Conservation (phyloP, 2,888 invertebrate species). For the Phyllotreta striolata region DNA sequence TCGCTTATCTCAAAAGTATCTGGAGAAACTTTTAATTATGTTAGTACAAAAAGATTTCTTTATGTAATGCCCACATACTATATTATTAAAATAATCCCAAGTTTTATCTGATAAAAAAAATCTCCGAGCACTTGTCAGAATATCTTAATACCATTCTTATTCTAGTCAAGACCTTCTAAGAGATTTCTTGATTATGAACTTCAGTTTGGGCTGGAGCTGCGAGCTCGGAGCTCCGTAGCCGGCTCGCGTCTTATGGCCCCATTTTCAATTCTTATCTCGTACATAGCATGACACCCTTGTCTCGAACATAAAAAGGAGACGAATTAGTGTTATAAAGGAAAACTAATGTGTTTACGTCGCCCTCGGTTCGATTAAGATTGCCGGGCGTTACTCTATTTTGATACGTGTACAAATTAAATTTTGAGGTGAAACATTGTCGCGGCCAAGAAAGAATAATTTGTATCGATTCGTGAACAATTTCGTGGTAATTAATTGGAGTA, state of each 20-base stretch:
- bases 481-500: no score
- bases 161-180: constrained; percentile 12
- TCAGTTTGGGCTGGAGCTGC: not conserved
- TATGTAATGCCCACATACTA: not conserved
- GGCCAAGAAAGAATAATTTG: not conserved
- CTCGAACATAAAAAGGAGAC: constrained; percentile 15
- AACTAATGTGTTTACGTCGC: constrained; percentile 12
- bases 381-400: not conserved
- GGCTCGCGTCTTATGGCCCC: constrained; percentile 8
- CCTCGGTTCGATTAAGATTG: constrained; percentile 11
- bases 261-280: constrained; percentile 20
- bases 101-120: constrained; percentile 16
- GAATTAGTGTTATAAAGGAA: constrained; percentile 12
- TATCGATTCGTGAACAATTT: no score
- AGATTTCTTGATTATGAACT: constrained; percentile 20
- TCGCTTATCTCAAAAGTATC: no score
- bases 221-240: constrained; percentile 6
- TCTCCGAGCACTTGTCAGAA: constrained; percentile 15
- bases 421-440: constrained; percentile 1
- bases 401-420: no score
- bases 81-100: constrained; percentile 9
- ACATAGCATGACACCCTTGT: constrained; percentile 15
- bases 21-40: no score
- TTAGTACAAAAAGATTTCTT: no score
- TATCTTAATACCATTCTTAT: constrained; percentile 21